phyloP scores from a whole-genome alignment of 2,888 invertebrate species.

The Rotaria socialis region DNA sequence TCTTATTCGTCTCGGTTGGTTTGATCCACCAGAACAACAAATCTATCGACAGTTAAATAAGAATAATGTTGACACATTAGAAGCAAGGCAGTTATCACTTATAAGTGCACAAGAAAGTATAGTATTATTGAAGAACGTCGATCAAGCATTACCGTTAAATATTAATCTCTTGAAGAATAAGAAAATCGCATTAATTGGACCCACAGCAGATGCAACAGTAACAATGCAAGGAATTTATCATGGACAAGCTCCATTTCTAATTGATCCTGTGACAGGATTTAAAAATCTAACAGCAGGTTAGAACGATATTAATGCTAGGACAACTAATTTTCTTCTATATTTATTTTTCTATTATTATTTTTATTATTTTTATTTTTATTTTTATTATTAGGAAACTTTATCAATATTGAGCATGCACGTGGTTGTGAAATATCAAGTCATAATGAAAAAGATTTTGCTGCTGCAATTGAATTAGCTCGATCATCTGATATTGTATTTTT shows the following conservation, averaged over 20 bases:
- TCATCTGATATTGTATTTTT: too few relatives aligned
- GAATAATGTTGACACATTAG: not conserved
- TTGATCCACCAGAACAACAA: constrained; percentile 1
- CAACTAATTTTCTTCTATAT: too few relatives aligned
- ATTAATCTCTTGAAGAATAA: not conserved
- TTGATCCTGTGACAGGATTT: not conserved
- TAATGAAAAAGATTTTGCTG: too few relatives aligned
- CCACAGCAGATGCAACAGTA: not conserved
- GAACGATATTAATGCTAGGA: too few relatives aligned
- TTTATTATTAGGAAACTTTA: too few relatives aligned
- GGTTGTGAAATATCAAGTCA: too few relatives aligned
- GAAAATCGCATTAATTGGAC: not conserved
- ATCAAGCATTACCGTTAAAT: not conserved
- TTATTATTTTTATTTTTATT: too few relatives aligned
- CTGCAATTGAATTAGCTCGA: too few relatives aligned
- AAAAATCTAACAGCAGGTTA: not conserved
- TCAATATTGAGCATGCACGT: too few relatives aligned
- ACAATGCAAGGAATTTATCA: not conserved
- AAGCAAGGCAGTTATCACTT: not conserved
- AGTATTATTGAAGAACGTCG: not conserved
- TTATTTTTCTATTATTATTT: too few relatives aligned
- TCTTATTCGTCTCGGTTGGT: not conserved
- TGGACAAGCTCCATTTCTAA: not conserved
- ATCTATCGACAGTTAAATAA: not conserved
- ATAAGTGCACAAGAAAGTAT: not conserved